Evolutionary conservation across 2,113 vertebrate genomes (phyloP), one percentile per base, ranked within the genome.

Genomic region (Pachypanchax playfairii): DNA sequence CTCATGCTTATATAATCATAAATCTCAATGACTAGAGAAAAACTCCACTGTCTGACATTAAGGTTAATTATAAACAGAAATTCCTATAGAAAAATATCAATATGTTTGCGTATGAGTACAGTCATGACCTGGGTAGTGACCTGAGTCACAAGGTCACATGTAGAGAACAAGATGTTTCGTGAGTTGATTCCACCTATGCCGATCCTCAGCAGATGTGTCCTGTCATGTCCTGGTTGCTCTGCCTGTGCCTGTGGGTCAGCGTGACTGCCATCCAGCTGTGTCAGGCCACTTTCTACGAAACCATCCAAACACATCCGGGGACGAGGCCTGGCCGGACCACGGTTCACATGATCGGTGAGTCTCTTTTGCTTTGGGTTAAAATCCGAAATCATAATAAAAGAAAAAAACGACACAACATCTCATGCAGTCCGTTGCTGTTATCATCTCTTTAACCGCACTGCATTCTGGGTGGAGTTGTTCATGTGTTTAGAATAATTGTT

Each of bases 221-320:
- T 92, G 94, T 95, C 89, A 98, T 96, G 96, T 95, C 95, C 91
- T 96, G 95, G 95, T 87, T 94, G 88, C 90, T 96, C 90, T 96
- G 93, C 91, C 90, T 97, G 92, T 95, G 94, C 94, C 95, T 97
- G 71, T 90, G 89, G 89, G 79, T 89, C 93, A 95, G 94, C 88
- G 91, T 94, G 79, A 93, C 93, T 73, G 92, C 93, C 63, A 85
- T 96, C 89, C 92, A 96, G 85, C 93, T 94, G 75, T 95, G 95
- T 92, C 94, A 96, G 85, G 95, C 94, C 75, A 94, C 95, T 53
- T 93, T 97, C 86, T 96, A 95, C 78, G 93, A 96, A 70, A 95
- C 94, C 80, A 94, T 97, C 79, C 94, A 94, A 70, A 94, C 96
- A 85, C 93, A 94, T 79, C 95, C 93, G 87, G 94, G 94, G 83